Percentiles rank a stretch among this genome's conserved stretches.
Conservation (phyloP, 92 coral and sea anemone genomes). For the Metridium senile region DNA sequence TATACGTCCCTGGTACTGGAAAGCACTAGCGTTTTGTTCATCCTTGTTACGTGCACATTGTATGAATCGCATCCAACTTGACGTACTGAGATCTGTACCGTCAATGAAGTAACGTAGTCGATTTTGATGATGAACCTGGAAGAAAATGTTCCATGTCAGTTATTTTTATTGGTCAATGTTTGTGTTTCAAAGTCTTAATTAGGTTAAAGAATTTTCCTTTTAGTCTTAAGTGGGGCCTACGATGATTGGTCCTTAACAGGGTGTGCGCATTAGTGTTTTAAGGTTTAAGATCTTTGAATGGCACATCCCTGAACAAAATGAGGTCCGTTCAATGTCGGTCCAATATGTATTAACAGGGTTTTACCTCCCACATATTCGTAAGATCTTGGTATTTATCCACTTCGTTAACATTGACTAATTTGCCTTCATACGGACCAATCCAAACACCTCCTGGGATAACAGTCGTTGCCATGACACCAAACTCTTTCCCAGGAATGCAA, state of each 20-base stretch:
- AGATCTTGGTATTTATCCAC: conserved; percentile 56
- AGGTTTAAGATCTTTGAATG: too few species aligned
- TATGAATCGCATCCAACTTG: conserved; percentile 88
- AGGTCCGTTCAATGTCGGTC: too few species aligned
- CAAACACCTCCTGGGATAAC: conserved; percentile 74
- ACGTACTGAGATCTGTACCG: conserved; percentile 63
- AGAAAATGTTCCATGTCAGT: too few species aligned
- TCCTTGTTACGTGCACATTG: conserved; percentile 69
- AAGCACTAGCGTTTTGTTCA: conserved; percentile 80
- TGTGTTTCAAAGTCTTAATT: too few species aligned
- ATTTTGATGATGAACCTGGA: background rate
- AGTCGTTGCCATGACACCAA: conserved; percentile 81
- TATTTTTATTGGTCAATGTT: too few species aligned
- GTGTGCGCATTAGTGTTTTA: too few species aligned
- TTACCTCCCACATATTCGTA: conserved; percentile 94
- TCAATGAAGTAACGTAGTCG: conserved; percentile 60
- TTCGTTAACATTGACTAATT: conserved; percentile 51
- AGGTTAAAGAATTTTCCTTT: too few species aligned
- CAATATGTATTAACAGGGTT: background rate
- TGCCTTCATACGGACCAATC: conserved; percentile 95
- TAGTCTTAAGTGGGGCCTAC: too few species aligned
- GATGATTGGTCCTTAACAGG: too few species aligned
- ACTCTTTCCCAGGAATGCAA: conserved; percentile 75
- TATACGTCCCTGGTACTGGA: conserved; percentile 68
- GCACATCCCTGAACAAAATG: too few species aligned